phyloP scores from a whole-genome alignment of 2,113 vertebrate species.

The Tragulus kanchil region DNA sequence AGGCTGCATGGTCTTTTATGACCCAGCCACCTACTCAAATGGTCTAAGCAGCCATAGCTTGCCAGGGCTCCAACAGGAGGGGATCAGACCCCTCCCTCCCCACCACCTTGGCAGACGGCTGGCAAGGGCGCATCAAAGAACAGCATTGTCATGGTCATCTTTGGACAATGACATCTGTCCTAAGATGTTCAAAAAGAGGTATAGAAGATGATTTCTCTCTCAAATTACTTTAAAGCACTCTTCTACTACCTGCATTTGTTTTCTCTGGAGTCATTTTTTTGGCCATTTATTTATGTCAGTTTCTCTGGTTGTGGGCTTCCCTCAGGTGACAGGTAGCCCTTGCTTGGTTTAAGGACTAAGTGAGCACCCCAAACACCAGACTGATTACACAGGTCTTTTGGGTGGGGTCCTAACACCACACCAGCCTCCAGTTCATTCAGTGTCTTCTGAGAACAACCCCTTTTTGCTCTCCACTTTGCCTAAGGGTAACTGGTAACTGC shows the following conservation, averaged over 20 bases:
- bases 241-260: neutral
- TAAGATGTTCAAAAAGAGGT: neutral
- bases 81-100: neutral
- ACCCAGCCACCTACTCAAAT: neutral
- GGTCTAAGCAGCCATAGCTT: neutral
- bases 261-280: neutral
- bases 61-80: neutral
- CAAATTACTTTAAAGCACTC: conserved; percentile 20
- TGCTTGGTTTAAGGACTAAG: neutral
- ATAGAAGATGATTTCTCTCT: conserved; percentile 16
- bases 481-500: neutral
- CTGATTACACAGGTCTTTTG: neutral
- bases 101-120: neutral
- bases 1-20: neutral
- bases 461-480: neutral
- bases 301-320: neutral
- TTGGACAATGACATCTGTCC: neutral
- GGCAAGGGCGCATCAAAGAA: neutral
- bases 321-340: neutral
- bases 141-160: neutral
- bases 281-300: neutral
- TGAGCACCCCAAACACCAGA: neutral
- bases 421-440: neutral
- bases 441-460: neutral
- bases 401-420: neutral